These are phyloP conservation scores for Pterostichus madidus DNA, from an alignment of 2,888 invertebrate species.

Conservation along the genomic window DNA sequence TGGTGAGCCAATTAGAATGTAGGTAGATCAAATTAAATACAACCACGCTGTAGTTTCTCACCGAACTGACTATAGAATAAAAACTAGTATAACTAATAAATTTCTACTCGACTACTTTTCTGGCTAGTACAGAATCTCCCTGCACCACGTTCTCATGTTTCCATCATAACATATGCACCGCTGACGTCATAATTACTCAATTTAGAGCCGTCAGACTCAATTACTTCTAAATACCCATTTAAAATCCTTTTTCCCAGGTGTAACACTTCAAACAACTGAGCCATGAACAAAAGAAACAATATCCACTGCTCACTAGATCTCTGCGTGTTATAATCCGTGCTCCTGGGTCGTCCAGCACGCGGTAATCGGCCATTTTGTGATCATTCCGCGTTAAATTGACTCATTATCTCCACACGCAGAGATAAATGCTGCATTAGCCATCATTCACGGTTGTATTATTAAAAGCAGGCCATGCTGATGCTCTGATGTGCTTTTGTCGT, in stretches of 20 bases:
- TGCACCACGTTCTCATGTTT: not conserved
- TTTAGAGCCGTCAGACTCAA: slow-evolving; percentile 32
- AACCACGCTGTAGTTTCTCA: too few species aligned
- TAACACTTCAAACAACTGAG: slow-evolving; percentile 23
- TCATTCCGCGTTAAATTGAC: slow-evolving; percentile 62
- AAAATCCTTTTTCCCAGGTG: slow-evolving; percentile 40
- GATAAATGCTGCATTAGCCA: slow-evolving; percentile 47
- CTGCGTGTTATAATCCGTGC: slow-evolving; percentile 49
- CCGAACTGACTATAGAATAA: too few species aligned
- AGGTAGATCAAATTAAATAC: too few species aligned
- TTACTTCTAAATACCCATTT: slow-evolving; percentile 46
- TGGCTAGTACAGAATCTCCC: too few species aligned
- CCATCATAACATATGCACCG: not conserved
- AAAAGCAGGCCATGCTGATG: slow-evolving; percentile 14
- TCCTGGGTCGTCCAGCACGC: slow-evolving; percentile 41
- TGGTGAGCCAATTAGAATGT: too few species aligned
- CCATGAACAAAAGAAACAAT: slow-evolving; percentile 2
- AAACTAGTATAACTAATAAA: too few species aligned
- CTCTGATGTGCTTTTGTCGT: not conserved
- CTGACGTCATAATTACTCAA: slow-evolving; percentile 48
- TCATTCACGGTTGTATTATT: slow-evolving; percentile 47
- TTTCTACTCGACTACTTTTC: too few species aligned
- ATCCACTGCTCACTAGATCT: not conserved
- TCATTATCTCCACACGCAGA: slow-evolving; percentile 58
- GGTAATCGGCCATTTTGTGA: slow-evolving; percentile 58